These are phyloP conservation scores for Scrobipalpa atriplicella DNA, from an alignment of 2,888 invertebrate species.

Conservation along the genomic window DNA sequence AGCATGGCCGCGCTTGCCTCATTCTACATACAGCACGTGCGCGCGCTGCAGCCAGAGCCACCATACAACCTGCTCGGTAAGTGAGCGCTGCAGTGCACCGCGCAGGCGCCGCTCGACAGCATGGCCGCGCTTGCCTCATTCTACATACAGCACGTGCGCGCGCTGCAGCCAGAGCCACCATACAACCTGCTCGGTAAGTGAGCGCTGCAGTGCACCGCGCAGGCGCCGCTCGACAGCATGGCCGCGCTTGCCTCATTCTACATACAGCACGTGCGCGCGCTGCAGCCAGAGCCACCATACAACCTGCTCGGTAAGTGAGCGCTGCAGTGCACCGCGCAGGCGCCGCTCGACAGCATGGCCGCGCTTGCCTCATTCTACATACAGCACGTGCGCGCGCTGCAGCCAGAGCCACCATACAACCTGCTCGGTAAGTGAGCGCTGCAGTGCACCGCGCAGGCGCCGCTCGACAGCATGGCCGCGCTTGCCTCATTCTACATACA, in stretches of 20 bases:
- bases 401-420: constrained; percentile 92
- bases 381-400: constrained; percentile 87
- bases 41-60: constrained; percentile 88
- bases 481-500: too few species aligned
- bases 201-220: constrained; percentile 94
- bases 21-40: constrained; percentile 88
- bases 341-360: constrained; percentile 88
- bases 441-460: too few species aligned
- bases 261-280: constrained; percentile 86
- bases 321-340: constrained; percentile 92
- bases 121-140: constrained; percentile 88
- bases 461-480: too few species aligned
- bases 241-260: constrained; percentile 88
- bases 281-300: constrained; percentile 93
- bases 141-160: constrained; percentile 88
- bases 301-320: constrained; percentile 89
- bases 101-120: constrained; percentile 87
- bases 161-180: constrained; percentile 90
- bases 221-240: constrained; percentile 89
- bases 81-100: constrained; percentile 96
- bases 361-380: constrained; percentile 89
- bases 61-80: constrained; percentile 90
- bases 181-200: constrained; percentile 89
- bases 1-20: constrained; percentile 88
- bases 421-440: constrained; percentile 85